Conservation (phyloP, 2,113 vertebrate species). For the Phaethornis superciliosus region DNA sequence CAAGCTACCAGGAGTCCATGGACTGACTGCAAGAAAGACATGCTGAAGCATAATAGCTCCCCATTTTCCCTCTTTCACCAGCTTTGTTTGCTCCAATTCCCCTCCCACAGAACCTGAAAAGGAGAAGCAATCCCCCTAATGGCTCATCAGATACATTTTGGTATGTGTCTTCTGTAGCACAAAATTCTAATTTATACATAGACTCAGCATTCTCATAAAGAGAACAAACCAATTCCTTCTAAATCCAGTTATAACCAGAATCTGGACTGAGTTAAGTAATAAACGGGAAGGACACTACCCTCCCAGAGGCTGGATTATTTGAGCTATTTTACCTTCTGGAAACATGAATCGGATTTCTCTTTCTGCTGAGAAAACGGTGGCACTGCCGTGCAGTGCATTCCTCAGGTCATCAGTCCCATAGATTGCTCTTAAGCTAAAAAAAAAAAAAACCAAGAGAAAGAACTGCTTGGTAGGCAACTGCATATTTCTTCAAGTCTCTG, state of each 20-base stretch:
- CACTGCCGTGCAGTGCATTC: constrained; percentile 92
- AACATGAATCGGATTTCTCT: constrained; percentile 93
- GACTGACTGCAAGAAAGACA: background rate
- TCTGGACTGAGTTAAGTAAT: background rate
- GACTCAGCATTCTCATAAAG: background rate
- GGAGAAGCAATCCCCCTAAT: background rate
- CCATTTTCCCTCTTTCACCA: background rate
- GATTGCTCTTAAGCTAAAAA: constrained; percentile 88
- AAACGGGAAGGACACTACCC: background rate
- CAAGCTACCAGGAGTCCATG: background rate
- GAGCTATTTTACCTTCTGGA: constrained; percentile 82
- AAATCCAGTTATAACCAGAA: background rate
- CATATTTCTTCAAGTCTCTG: background rate
- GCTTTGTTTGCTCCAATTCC: background rate
- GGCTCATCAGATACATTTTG: background rate
- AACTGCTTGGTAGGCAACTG: background rate
- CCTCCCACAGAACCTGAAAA: background rate
- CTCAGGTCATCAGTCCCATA: constrained; percentile 91
- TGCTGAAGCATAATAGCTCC: background rate
- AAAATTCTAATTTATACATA: background rate
- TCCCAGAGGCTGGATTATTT: background rate
- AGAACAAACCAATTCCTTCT: background rate
- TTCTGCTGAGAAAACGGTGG: constrained; percentile 82
- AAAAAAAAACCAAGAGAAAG: constrained; percentile 7
- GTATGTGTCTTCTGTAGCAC: background rate